These are phyloP conservation scores for Hipposideros armiger DNA, from an alignment of 2,113 vertebrate species.

Conservation along the genomic window DNA sequence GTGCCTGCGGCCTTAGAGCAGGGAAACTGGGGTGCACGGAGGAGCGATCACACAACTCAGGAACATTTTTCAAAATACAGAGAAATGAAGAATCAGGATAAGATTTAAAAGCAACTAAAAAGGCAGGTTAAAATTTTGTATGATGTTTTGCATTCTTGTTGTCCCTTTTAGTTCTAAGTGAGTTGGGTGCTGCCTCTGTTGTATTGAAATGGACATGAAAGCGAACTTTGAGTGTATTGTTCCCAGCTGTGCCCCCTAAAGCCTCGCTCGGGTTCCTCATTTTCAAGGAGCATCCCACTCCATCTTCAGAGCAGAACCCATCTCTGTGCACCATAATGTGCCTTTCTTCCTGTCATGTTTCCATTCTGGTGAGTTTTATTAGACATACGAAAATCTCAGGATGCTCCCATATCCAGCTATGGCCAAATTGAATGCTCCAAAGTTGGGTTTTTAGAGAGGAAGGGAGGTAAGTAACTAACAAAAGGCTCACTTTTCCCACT, in stretches of 20 bases:
- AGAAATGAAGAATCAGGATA: not conserved
- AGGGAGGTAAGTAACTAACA: slow-evolving; percentile 49
- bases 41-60: not conserved
- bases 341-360: not conserved
- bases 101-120: slow-evolving; percentile 20
- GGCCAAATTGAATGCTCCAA: slow-evolving; percentile 15
- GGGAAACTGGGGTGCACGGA: not conserved
- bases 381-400: slow-evolving; percentile 64
- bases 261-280: slow-evolving; percentile 56
- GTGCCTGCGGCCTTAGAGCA: accelerated
- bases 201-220: slow-evolving; percentile 71
- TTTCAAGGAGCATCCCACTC: slow-evolving; percentile 43
- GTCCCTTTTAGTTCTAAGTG: slow-evolving; percentile 76
- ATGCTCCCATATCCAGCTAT: not conserved
- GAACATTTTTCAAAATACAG: not conserved
- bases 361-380: slow-evolving; percentile 69
- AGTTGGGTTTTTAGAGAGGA: slow-evolving; percentile 44
- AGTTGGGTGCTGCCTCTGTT: slow-evolving; percentile 32
- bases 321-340: slow-evolving; percentile 26
- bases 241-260: slow-evolving; percentile 50
- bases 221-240: not conserved
- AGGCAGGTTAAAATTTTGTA: slow-evolving; percentile 62
- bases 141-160: slow-evolving; percentile 73
- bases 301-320: slow-evolving; percentile 44
- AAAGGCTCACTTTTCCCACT: slow-evolving; percentile 73